Evolutionary conservation across 2,797 vertebrate species (phyloP).

Genomic region (Eulemur rubriventer): DNA sequence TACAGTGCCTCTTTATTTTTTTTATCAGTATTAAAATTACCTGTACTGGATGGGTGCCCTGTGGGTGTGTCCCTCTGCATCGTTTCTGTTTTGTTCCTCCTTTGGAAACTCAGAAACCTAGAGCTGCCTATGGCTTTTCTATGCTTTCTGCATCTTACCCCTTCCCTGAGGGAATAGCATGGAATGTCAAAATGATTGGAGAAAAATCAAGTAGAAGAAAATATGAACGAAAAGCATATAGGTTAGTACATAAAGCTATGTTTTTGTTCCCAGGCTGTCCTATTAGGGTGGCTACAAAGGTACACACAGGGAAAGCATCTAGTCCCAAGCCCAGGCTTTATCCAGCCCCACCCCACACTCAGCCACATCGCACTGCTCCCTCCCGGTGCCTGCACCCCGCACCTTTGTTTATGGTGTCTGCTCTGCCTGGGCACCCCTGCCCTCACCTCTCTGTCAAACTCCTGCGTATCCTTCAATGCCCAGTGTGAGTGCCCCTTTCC

Average conservation of each 20-base stretch:
- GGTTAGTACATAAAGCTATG: background rate
- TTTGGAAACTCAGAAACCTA: background rate
- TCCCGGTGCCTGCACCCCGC: background rate
- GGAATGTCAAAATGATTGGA: background rate
- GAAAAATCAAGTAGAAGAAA: background rate
- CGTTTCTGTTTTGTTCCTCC: background rate
- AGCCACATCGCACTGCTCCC: background rate
- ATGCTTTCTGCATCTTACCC: background rate
- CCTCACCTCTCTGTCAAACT: background rate
- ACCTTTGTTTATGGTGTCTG: background rate
- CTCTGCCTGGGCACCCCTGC: background rate
- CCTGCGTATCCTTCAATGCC: background rate
- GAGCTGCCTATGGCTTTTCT: background rate
- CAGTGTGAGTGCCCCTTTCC: background rate
- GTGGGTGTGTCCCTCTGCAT: background rate
- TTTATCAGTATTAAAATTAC: background rate
- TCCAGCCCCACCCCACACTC: background rate
- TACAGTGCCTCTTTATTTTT: background rate
- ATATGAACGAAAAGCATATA: background rate
- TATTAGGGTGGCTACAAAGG: background rate
- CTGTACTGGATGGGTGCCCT: background rate
- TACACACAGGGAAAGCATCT: background rate
- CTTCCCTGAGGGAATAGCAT: background rate
- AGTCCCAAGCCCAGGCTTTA: background rate
- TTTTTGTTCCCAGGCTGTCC: background rate